Evolutionary conservation across 2,888 invertebrate species (phyloP).

Genomic region (Melanargia galathea): DNA sequence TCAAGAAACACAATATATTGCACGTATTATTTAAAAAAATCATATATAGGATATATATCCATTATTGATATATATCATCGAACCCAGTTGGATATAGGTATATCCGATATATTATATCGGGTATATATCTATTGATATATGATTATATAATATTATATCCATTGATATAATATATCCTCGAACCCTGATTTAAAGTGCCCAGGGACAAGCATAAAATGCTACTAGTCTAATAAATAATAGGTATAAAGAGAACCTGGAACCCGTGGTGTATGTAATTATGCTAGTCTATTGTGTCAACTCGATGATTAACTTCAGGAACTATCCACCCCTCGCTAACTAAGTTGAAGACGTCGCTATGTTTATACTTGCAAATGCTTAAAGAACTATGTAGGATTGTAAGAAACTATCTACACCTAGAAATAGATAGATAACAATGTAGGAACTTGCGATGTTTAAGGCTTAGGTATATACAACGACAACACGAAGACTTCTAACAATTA

Average conservation of each 20-base stretch:
- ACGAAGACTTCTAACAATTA: too few relatives aligned
- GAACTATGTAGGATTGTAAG: conserved; percentile 30
- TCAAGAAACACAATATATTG: too few relatives aligned
- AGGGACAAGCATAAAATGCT: not conserved
- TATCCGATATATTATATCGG: too few relatives aligned
- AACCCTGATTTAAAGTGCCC: too few relatives aligned
- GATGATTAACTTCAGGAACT: conserved; percentile 23
- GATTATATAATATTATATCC: too few relatives aligned
- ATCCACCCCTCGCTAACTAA: conserved; percentile 23
- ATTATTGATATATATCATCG: too few relatives aligned
- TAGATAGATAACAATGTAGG: conserved; percentile 28
- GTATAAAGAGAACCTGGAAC: not conserved
- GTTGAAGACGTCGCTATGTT: conserved; percentile 33
- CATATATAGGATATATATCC: too few relatives aligned
- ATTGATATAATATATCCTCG: too few relatives aligned
- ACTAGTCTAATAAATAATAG: not conserved
- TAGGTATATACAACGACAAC: too few relatives aligned
- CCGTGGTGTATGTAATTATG: not conserved
- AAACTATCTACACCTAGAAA: conserved; percentile 32
- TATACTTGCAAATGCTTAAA: conserved; percentile 39
- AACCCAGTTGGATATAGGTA: too few relatives aligned
- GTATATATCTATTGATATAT: too few relatives aligned
- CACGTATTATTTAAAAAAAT: too few relatives aligned
- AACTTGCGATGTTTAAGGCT: conserved; percentile 43
- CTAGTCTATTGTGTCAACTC: conserved; percentile 18